phyloP scores from a whole-genome alignment of 2,888 invertebrate species.

The Pristionchus exspectatus region DNA sequence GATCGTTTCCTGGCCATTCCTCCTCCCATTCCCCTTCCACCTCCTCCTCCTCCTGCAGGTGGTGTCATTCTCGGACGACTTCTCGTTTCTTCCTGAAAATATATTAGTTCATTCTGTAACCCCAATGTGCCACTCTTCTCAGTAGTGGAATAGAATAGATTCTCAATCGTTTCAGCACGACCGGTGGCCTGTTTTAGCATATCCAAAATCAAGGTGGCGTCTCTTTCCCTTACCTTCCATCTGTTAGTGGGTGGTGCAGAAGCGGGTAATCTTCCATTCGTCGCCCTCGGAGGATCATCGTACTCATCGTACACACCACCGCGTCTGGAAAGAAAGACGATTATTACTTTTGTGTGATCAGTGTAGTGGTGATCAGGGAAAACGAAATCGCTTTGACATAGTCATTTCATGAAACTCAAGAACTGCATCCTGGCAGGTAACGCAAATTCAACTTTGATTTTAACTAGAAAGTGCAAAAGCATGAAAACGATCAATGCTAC shows the following conservation, averaged over 20 bases:
- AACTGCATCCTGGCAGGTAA: too few species aligned
- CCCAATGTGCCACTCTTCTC: not conserved
- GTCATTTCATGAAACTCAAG: too few species aligned
- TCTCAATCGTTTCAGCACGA: too few species aligned
- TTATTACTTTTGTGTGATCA: too few species aligned
- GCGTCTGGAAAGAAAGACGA: not conserved
- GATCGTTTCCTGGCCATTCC: not conserved
- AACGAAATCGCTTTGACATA: too few species aligned
- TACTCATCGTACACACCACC: not conserved
- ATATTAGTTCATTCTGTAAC: too few species aligned
- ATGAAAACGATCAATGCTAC: too few species aligned
- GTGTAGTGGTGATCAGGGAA: too few species aligned
- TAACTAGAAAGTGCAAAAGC: too few species aligned
- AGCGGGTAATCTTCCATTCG: not conserved
- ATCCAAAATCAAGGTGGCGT: not conserved
- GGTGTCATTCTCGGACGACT: not conserved
- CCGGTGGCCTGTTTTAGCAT: not conserved
- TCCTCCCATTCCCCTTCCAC: not conserved
- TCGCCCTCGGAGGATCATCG: not conserved
- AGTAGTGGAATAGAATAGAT: too few species aligned
- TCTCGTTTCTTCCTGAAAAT: not conserved
- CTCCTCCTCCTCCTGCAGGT: not conserved
- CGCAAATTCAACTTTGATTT: too few species aligned
- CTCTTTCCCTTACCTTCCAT: constrained; percentile 3
- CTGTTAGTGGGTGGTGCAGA: not conserved